These are phyloP conservation scores for Lipophrys pholis DNA, from an alignment of 2,113 vertebrate species.

Conservation along the genomic window DNA sequence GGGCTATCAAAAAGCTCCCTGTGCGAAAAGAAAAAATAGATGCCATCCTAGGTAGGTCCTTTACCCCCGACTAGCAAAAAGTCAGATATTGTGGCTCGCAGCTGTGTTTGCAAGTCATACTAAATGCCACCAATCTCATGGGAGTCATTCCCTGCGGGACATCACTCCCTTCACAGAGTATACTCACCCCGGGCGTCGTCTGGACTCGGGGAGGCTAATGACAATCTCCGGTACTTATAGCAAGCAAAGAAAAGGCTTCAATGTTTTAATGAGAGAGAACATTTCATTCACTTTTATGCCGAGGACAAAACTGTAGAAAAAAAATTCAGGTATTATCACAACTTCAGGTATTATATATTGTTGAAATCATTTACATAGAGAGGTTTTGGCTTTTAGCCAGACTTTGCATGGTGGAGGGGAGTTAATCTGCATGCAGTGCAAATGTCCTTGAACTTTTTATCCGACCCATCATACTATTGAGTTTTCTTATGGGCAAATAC, in stretches of 20 bases:
- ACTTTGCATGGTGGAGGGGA: too few relatives aligned
- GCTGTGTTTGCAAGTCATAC: slow-evolving; percentile 77
- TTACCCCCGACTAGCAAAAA: slow-evolving; percentile 61
- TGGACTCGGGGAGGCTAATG: slow-evolving; percentile 52
- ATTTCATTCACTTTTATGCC: slow-evolving; percentile 10
- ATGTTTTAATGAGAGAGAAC: slow-evolving; percentile 10
- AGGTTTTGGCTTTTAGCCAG: too few relatives aligned
- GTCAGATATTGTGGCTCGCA: slow-evolving; percentile 58
- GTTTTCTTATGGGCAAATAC: slow-evolving; percentile 2
- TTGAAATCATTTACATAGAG: too few relatives aligned
- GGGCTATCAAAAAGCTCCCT: slow-evolving; percentile 9
- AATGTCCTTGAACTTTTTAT: too few relatives aligned
- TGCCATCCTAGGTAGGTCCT: slow-evolving; percentile 33
- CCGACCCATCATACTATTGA: background rate
- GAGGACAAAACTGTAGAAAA: too few relatives aligned
- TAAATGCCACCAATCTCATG: slow-evolving; percentile 72
- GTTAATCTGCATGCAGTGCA: too few relatives aligned
- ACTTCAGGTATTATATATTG: too few relatives aligned
- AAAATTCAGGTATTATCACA: too few relatives aligned
- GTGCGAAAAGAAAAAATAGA: background rate
- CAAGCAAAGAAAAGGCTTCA: slow-evolving; percentile 1
- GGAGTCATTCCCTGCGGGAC: slow-evolving; percentile 58
- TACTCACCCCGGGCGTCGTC: slow-evolving; percentile 30
- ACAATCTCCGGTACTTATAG: slow-evolving; percentile 39
- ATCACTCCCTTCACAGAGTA: slow-evolving; percentile 28